Percentiles rank a stretch among this genome's conserved stretches.
phyloP scores from a whole-genome alignment of 2,113 vertebrate genomes.

The Emydocephalus ijimae region DNA sequence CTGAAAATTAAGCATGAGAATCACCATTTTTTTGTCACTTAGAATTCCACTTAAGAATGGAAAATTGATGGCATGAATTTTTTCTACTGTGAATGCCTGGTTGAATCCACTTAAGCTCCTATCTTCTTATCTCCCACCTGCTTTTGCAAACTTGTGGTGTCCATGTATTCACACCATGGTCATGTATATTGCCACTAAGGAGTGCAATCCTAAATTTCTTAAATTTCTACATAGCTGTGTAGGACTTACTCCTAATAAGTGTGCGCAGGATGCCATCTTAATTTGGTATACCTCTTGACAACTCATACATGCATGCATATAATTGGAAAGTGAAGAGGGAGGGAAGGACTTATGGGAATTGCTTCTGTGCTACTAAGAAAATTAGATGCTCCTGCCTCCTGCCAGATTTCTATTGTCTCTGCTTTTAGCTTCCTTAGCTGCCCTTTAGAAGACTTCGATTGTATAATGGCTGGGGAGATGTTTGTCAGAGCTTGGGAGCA shows the following conservation, averaged over 20 bases:
- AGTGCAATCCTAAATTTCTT: neutral
- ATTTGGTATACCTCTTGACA: neutral
- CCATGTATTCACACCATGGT: neutral
- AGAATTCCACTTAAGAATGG: neutral
- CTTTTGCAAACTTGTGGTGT: neutral
- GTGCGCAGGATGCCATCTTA: neutral
- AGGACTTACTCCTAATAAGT: neutral
- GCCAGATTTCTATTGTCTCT: neutral
- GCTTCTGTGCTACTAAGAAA: neutral
- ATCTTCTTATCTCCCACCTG: neutral
- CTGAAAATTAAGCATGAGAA: neutral
- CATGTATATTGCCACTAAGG: neutral
- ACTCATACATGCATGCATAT: neutral
- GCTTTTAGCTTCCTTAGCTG: neutral
- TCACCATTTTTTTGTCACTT: neutral
- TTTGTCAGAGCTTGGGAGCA: neutral
- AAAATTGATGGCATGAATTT: neutral
- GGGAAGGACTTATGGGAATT: neutral
- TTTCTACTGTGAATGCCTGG: neutral
- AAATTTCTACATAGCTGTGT: neutral
- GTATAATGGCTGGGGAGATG: neutral
- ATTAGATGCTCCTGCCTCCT: neutral
- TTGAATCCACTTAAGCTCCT: neutral
- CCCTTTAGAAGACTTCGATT: neutral
- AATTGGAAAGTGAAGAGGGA: neutral